Evolutionary conservation across 1,140 invertebrate species (phyloP), one percentile per base, ranked within the genome.

Genomic region (Doryteuthis pealeii): DNA sequence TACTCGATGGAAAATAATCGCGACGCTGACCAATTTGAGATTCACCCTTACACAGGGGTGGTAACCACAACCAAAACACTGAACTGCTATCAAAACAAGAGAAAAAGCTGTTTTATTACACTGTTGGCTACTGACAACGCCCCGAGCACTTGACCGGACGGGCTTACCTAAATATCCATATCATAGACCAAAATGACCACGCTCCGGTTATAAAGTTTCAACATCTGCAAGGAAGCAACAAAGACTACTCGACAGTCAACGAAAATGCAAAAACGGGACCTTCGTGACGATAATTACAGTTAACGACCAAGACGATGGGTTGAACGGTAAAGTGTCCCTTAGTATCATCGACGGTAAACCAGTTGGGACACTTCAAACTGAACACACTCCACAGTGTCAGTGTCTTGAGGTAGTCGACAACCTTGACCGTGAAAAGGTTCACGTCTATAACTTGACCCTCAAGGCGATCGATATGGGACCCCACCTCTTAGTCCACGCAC

Each of bases 251-350:
- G 2, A 95, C 94, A 0, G 95, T 98, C 0, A 95, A 97, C 85
- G 96, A 98, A 88, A 97, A 97, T 87, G 95, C 95, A 0, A 31
- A 18, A 95, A 95, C 84, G 94, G 94, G 15, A 93, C 93, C 2
- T 92, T 96, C 0, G 96, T 99, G 0, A 96, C 96, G 4, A 95
- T 95, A 0, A 93, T 99, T n/a, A 94, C 93, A 0, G 94, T 98
- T 0, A 91, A 93, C 22, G 97, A 99, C 85, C 91, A 92, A 78
- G 97, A 99, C 87, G 93, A 95, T 83, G 96, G 95, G 0, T 87
- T 92, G 0, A 98, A 98, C 87, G 95, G 95, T 2, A 92, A 95
- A 79, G 96, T 95, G 0, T 92, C 88, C 18, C 91, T 97, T 0
- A 91, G 91, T 82, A 96, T 88, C 40, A 80, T 82, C 67, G 90